A percentile compares a stretch with the other conserved stretches of the same genome.
These are phyloP conservation scores for Sebastes glaucus DNA, from an alignment of 2,797 vertebrate species.

Conservation along the genomic window DNA sequence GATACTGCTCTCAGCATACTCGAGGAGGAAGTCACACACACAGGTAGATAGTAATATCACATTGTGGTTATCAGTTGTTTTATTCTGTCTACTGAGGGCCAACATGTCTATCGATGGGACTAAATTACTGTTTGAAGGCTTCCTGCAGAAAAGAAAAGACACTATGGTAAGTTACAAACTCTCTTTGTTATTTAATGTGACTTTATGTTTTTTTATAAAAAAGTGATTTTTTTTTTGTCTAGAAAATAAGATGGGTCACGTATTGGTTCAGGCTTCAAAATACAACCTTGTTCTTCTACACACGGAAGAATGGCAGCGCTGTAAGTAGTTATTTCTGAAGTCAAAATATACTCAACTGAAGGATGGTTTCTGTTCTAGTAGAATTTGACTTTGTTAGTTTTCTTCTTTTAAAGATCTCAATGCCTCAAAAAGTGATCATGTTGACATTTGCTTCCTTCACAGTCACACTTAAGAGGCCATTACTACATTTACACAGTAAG, in stretches of 20 bases:
- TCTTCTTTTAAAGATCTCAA: background rate
- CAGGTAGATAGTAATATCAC: background rate
- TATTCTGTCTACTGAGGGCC: background rate
- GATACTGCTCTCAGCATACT: background rate
- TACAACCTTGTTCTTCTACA: conserved; percentile 82
- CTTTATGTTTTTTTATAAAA: no score
- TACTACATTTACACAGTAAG: conserved; percentile 81
- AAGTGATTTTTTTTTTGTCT: no score
- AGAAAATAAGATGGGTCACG: conserved; percentile 80
- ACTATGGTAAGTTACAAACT: conserved; percentile 70
- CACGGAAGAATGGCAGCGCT: conserved; percentile 67
- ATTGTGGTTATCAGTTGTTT: background rate
- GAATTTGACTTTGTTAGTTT: background rate
- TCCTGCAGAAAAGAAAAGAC: conserved; percentile 83
- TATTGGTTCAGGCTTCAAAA: conserved; percentile 85
- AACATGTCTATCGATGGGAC: conserved; percentile 66
- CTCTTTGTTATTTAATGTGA: background rate
- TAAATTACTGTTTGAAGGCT: conserved; percentile 73
- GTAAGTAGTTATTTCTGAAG: no score
- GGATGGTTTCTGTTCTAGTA: background rate
- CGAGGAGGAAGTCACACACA: conserved; percentile 64
- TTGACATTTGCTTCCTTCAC: conserved; percentile 14
- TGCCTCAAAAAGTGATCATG: background rate
- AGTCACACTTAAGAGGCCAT: conserved; percentile 75
- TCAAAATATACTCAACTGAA: background rate